Percentiles rank a stretch among this genome's conserved stretches.
phyloP scores from a whole-genome alignment of 2,888 invertebrate species.

The Coremacera marginata region DNA sequence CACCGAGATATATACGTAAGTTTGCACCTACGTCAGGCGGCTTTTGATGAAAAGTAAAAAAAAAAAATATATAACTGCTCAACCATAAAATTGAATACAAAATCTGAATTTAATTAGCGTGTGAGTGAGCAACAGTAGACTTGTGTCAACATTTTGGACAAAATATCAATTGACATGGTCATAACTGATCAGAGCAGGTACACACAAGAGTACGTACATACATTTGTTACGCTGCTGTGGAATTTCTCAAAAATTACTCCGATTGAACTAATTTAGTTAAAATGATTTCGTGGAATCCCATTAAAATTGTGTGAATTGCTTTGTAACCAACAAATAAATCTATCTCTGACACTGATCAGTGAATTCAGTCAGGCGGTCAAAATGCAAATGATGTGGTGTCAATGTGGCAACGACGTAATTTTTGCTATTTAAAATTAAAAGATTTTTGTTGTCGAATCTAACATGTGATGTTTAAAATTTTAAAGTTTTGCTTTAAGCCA shows the following conservation, averaged over 20 bases:
- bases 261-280: not conserved
- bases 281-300: slow-evolving; percentile 23
- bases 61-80: not conserved
- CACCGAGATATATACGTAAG: too few species aligned
- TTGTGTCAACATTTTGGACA: slow-evolving; percentile 9
- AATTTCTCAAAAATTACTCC: not conserved
- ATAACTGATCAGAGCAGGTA: not conserved
- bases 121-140: slow-evolving; percentile 5
- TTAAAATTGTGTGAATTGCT: not conserved
- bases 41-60: too few species aligned
- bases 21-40: too few species aligned
- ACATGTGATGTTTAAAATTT: too few species aligned
- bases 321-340: too few species aligned
- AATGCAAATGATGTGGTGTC: not conserved
- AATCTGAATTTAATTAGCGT: slow-evolving; percentile 12
- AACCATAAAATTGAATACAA: not conserved
- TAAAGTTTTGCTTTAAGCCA: too few species aligned
- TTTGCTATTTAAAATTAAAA: not conserved
- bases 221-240: too few species aligned
- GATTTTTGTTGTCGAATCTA: too few species aligned
- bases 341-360: not conserved
- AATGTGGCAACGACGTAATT: not conserved
- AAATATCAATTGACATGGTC: slow-evolving; percentile 4
- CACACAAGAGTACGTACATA: too few species aligned
- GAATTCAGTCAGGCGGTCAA: not conserved